A percentile compares a stretch with the other conserved stretches of the same genome.
Conservation (phyloP, 2,888 invertebrate species). For the Stenodera caucasica region DNA sequence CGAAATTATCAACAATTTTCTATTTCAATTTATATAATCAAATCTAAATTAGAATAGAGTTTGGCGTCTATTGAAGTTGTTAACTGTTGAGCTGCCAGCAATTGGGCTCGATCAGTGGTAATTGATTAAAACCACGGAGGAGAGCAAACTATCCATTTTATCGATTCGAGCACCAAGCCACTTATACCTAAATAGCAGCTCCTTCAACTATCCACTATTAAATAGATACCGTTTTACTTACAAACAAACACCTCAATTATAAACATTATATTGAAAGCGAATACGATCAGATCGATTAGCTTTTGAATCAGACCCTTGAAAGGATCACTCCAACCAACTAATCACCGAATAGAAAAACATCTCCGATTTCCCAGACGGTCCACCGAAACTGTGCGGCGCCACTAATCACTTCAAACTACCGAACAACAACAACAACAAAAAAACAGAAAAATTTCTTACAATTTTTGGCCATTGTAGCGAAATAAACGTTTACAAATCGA, state of each 20-base stretch:
- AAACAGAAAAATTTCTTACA: conserved; percentile 41
- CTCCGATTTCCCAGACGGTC: no score
- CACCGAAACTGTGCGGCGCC: conserved; percentile 16
- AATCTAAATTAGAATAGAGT: no score
- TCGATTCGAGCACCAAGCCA: conserved; percentile 41
- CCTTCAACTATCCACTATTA: conserved; percentile 9
- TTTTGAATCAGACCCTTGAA: neutral
- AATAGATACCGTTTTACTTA: conserved; percentile 21
- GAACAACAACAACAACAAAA: no score
- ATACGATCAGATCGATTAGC: neutral
- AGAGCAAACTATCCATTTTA: conserved; percentile 47
- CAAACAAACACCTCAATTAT: conserved; percentile 25
- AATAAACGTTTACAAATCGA: conserved; percentile 50
- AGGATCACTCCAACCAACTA: no score
- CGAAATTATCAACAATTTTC: no score
- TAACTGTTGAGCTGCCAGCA: conserved; percentile 47
- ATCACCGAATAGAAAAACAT: no score
- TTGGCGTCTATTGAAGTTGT: conserved; percentile 18
- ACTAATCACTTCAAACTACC: conserved; percentile 26
- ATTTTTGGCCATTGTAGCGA: conserved; percentile 46
- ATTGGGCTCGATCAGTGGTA: conserved; percentile 55
- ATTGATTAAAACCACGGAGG: conserved; percentile 53
- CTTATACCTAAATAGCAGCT: conserved; percentile 32
- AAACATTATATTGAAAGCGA: neutral
- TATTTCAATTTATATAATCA: no score